Evolutionary conservation across 2,888 invertebrate species (phyloP), one percentile per base, ranked within the genome.

Genomic region (Xanthorhoe designata): DNA sequence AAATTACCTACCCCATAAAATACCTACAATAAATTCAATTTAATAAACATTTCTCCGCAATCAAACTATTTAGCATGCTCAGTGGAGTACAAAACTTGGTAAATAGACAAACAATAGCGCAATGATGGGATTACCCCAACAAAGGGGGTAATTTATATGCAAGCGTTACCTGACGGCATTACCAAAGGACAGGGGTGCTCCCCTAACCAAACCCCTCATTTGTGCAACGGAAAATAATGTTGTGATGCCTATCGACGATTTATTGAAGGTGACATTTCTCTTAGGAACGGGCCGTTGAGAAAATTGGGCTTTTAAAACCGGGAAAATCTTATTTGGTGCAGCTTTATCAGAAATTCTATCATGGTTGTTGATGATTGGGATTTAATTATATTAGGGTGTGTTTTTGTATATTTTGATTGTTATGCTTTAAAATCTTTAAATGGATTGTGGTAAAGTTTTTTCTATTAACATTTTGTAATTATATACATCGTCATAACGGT

Each of bases 141-240:
- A 91, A 90, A 88, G 85, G 84, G 49, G 83, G 86, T 89, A 87
- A 89, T 92, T 90, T 92, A 89, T 92, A 90, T 91, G 89, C 90
- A 88, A 82, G 84, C 83, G 81, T 86, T 86, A 90, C 90, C 90
- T 91, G 89, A 88, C 85, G 84, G 83, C 88, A 90, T 91, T 90
- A 89, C 87, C 78, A 83, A 85, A 13, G 84, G 78, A 80, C 80
- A 86, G 87, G 86, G 77, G 74, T 69, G 64, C 71, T 74, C 76
- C 82, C 82, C 79, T 77, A 76, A 74, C 83, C 38, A 42, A 42
- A 42, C 38, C 38, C 84, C 82, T 82, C 83, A 78, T 79, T 86
- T 84, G 75, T 78, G 81, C 82, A 80, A 75, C 76, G 80, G 75
- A 80, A 83, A 85, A 86, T 82, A 84, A 84, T 79, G 81, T 81